Evolutionary conservation across 2,888 invertebrate species (phyloP).

Genomic region (Chironomus riparius): DNA sequence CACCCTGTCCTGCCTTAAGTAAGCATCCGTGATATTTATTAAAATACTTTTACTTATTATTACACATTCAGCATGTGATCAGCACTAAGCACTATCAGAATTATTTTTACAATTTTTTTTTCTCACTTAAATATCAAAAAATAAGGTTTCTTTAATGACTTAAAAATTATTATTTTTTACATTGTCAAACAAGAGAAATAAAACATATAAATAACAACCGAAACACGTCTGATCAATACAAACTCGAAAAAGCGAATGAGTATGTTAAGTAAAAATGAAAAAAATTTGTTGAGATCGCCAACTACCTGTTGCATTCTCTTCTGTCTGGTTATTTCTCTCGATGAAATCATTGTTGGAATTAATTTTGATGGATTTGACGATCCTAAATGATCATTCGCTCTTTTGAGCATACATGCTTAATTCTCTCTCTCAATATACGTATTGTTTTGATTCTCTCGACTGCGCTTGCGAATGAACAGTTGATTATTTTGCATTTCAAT

Average conservation of each 20-base stretch:
- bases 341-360: neutral
- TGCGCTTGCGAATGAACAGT: neutral
- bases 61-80: neutral
- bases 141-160: neutral
- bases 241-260: slow-evolving; percentile 12
- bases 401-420: neutral
- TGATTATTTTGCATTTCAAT: neutral
- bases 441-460: neutral
- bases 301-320: slow-evolving; percentile 22
- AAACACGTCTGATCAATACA: slow-evolving; percentile 13
- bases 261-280: slow-evolving; percentile 4
- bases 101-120: neutral
- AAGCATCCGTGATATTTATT: neutral
- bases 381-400: neutral
- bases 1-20: slow-evolving; percentile 1
- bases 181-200: neutral
- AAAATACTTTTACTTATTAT: neutral
- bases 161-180: neutral
- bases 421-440: neutral
- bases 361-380: neutral
- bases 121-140: neutral
- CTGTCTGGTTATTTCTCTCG: neutral
- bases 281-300: slow-evolving; percentile 3
- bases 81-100: neutral
- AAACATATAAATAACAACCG: neutral